These are phyloP conservation scores for Luperina nickerlii DNA, from an alignment of 2,888 invertebrate species.

Conservation along the genomic window DNA sequence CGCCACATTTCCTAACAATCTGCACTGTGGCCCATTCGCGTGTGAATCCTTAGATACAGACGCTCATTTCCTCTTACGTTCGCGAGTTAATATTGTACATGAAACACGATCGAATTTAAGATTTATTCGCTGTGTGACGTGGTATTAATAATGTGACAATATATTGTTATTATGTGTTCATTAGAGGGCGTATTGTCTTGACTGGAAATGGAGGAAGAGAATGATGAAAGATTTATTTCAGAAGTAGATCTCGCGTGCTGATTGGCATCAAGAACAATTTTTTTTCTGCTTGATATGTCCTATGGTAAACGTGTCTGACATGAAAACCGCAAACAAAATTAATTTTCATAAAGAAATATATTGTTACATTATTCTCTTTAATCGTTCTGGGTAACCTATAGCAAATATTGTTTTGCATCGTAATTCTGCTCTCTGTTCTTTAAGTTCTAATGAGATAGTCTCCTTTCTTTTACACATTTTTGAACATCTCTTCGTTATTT, in stretches of 20 bases:
- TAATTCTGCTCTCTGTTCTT: background rate
- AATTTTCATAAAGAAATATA: background rate
- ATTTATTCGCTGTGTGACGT: constrained; percentile 64
- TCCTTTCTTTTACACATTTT: constrained; percentile 2
- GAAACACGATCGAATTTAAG: constrained; percentile 62
- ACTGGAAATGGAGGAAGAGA: background rate
- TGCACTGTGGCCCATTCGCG: constrained; percentile 85
- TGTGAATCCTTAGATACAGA: constrained; percentile 90
- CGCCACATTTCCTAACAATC: constrained; percentile 90
- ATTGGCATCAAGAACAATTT: no score
- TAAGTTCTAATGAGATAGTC: background rate
- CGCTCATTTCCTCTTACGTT: constrained; percentile 85
- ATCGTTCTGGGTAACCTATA: background rate
- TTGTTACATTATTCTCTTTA: background rate
- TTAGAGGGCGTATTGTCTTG: background rate
- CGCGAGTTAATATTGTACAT: constrained; percentile 75
- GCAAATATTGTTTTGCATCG: background rate
- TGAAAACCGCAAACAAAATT: background rate
- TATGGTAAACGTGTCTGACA: no score
- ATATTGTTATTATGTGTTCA: constrained; percentile 47
- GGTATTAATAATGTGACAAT: constrained; percentile 61
- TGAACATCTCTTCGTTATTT: constrained; percentile 1
- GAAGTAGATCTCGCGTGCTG: background rate
- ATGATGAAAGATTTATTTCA: background rate
- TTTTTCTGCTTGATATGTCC: background rate